Conservation (phyloP, 1,140 invertebrate species). For the Brachionus rubens region DNA sequence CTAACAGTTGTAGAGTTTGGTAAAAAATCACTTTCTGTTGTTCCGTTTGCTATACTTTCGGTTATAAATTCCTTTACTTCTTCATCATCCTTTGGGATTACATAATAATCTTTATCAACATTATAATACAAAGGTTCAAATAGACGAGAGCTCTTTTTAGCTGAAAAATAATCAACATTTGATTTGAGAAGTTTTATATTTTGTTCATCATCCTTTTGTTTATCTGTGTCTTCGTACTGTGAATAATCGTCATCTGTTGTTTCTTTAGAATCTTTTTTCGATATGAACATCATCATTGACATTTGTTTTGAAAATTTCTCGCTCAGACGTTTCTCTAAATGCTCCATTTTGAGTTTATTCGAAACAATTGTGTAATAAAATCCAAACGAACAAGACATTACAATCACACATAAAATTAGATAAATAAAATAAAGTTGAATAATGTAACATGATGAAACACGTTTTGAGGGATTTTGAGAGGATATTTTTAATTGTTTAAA, state of each 20-base stretch:
- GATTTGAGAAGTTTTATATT: too few relatives aligned
- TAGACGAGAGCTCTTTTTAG: too few relatives aligned
- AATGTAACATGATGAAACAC: background rate
- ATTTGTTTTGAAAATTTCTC: background rate
- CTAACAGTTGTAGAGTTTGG: too few relatives aligned
- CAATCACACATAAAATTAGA: background rate
- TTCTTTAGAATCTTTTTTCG: background rate
- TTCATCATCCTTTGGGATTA: too few relatives aligned
- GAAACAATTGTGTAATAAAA: background rate
- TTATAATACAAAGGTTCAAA: too few relatives aligned
- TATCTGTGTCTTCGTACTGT: background rate
- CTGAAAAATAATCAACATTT: too few relatives aligned
- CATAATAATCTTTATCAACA: too few relatives aligned
- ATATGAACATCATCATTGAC: background rate
- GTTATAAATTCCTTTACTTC: too few relatives aligned
- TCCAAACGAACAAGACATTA: slow-evolving; percentile 3
- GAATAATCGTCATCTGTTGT: background rate
- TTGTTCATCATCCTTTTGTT: background rate
- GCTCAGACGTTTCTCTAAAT: background rate
- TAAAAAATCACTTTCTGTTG: too few relatives aligned
- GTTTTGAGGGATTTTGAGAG: background rate
- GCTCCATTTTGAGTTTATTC: background rate
- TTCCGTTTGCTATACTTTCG: too few relatives aligned
- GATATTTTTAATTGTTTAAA: too few relatives aligned
- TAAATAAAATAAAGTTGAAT: slow-evolving; percentile 20